Evolutionary conservation across 2,113 vertebrate genomes (phyloP), one percentile per base, ranked within the genome.

Genomic region (Lepisosteus osseus): DNA sequence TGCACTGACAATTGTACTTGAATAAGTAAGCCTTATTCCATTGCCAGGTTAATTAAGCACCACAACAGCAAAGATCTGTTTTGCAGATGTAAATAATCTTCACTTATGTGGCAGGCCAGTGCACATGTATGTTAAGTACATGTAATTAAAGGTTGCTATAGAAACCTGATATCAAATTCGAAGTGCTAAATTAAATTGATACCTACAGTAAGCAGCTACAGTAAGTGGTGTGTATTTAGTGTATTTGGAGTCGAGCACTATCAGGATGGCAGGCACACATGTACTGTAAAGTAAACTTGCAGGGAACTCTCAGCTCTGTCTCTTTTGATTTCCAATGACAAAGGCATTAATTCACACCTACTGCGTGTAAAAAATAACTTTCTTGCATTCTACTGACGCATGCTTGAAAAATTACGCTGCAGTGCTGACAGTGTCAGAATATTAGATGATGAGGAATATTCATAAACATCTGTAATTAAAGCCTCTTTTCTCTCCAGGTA

Each of bases 91-190:
- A 68, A 68, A 41, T 68, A 56, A 55, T 9, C 67, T 42, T 54
- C 67, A 56, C 8, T 40, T 7, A 42, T 15, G 40, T 54, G 14
- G 9, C 51, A 14, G 55, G 29, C 51, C 9, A 51, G 67, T 15
- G 55, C 47, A 55, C 51, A 43, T 8, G 9, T 54, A 40, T 14
- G 41, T 47, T 72, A 69, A 68, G 44, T 63, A 14, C 65, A 68
- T 62, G 68, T 59, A 71, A 68, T 70, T 65, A 54, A 77, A 74
- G 7, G 77, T 76, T 74, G 47, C 71, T 71, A 79, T 77, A 72
- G 75, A 73, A 80, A 83, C 73, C 68, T 64, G 66, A 74, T n/a
- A 57, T n/a, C 43, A 44, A 56, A n/a, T 62, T 13, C n/a, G 67
- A 76, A 66, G 5, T 61, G 59, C 73, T 57, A 56, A 47, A 54